These are phyloP conservation scores for Odontamblyopus rebecca DNA, from an alignment of 2,797 vertebrate genomes.

Conservation along the genomic window DNA sequence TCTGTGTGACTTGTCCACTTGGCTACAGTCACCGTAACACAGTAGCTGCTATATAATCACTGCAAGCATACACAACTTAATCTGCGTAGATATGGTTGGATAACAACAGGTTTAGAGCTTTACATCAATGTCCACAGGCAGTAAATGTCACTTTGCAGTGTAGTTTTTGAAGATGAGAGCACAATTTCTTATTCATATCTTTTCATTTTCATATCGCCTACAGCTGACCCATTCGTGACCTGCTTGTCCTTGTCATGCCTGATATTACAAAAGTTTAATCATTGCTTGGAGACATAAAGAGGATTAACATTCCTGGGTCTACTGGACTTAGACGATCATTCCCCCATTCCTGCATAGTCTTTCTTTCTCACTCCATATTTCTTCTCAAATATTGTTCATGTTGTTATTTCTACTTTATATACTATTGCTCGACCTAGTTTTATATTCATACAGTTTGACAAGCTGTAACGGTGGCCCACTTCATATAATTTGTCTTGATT, in stretches of 20 bases:
- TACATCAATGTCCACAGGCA: slow-evolving; percentile 25
- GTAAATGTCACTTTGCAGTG: slow-evolving; percentile 42
- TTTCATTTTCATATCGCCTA: slow-evolving; percentile 44
- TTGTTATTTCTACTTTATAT: slow-evolving; percentile 16
- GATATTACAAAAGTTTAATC: slow-evolving; percentile 80
- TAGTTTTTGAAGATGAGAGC: slow-evolving; percentile 41
- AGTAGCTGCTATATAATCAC: slow-evolving; percentile 40
- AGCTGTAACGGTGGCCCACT: not conserved
- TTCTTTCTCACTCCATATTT: slow-evolving; percentile 22
- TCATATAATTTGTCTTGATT: not conserved
- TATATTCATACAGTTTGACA: not conserved
- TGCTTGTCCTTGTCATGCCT: slow-evolving; percentile 67
- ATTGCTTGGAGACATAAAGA: slow-evolving; percentile 77
- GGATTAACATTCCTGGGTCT: slow-evolving; percentile 80
- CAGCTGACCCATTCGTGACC: slow-evolving; percentile 69
- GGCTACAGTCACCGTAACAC: slow-evolving; percentile 52
- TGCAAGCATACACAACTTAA: not conserved
- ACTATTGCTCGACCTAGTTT: not conserved
- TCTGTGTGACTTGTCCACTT: slow-evolving; percentile 53
- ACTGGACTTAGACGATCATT: slow-evolving; percentile 66
- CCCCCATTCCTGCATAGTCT: slow-evolving; percentile 39
- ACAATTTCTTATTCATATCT: slow-evolving; percentile 25
- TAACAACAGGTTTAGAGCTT: slow-evolving; percentile 28
- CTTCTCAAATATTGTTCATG: slow-evolving; percentile 28
- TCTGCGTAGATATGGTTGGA: slow-evolving; percentile 14